Percentiles rank a stretch among this genome's conserved stretches.
Conservation (phyloP, 2,888 invertebrate genomes). For the Drosophila rubida region DNA sequence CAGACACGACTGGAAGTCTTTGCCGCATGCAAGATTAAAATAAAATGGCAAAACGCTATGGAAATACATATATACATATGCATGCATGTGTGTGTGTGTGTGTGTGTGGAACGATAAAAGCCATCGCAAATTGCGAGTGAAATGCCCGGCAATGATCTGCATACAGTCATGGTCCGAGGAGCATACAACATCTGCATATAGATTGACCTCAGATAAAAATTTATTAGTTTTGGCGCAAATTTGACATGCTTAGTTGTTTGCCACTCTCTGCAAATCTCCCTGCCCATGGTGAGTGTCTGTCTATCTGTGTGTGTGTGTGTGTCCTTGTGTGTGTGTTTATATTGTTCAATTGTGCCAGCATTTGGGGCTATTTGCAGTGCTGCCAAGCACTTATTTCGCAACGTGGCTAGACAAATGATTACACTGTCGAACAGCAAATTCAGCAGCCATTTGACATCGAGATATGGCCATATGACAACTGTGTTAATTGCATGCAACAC, state of each 20-base stretch:
- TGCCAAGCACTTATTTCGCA: neutral
- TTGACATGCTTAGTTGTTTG: constrained; percentile 7
- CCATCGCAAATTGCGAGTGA: constrained; percentile 27
- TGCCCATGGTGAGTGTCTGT: neutral
- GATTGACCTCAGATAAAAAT: constrained; percentile 40
- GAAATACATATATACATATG: constrained; percentile 15
- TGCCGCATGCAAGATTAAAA: constrained; percentile 29
- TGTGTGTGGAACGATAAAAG: constrained; percentile 14
- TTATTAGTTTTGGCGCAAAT: constrained; percentile 39
- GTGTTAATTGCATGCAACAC: neutral
- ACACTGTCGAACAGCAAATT: too few species aligned
- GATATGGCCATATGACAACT: neutral
- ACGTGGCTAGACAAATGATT: neutral
- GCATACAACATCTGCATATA: constrained; percentile 13
- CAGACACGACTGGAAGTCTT: constrained; percentile 8
- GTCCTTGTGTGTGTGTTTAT: constrained; percentile 1
- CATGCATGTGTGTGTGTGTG: constrained; percentile 20
- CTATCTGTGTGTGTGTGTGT: neutral
- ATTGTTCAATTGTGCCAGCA: neutral
- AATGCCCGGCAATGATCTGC: constrained; percentile 26
- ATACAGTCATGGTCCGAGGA: neutral
- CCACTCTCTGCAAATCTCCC: neutral
- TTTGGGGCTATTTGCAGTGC: neutral
- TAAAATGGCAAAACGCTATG: constrained; percentile 33
- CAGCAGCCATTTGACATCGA: neutral